Base-by-base conservation (phyloP, 2,797 vertebrate species). In the Oophaga sylvatica region DNA sequence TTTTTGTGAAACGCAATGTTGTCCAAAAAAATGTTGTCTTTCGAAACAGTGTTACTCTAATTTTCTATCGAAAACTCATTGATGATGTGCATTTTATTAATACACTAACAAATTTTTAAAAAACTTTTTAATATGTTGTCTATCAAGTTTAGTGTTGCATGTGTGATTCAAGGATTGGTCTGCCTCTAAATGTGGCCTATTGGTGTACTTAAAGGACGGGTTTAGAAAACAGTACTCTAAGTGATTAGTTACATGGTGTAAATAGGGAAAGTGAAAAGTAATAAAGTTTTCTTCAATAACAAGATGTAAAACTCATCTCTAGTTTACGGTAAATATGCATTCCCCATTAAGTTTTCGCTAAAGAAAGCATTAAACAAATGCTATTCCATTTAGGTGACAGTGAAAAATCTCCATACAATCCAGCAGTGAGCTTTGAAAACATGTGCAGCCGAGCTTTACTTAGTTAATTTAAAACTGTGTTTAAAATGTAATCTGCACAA, bases 401-500 rank as follows among this genome's bases (percentile, higher is more conserved):
- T 89, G 88, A 89, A 80, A 80, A 86, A 89, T 86, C 19, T 67
- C 41, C 57, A 29, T 83, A 15, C 65, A 90, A 92, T 90, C 91
- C 86, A 91, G 79, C 41, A 91, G 56, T 35, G 79, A 90, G n/a
- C 84, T 16, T 83, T 17, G 87, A 89, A 88, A 89, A 45, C 29
- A 82, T 0, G 0, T 80, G 82, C 41, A 82, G 26, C 73, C 57
- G 88, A 45, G 29, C 31, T 82, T 92, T 13, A 90, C 92, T 91
- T 91, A 17, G 62, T 91, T 92, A 78, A 86, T 89, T 92, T 91
- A 84, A 90, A 91, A 90, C 78, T 90, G 29, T 89, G 17, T 88
- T 92, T 90, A 90, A 83, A 80, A 90, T 92, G 11, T 70, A 90
- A 78, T 81, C 76, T 88, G 22, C 73, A 78, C 89, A 92, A 80